phyloP scores from a whole-genome alignment of 2,113 vertebrate genomes.

The Hippocampus mohnikei region DNA sequence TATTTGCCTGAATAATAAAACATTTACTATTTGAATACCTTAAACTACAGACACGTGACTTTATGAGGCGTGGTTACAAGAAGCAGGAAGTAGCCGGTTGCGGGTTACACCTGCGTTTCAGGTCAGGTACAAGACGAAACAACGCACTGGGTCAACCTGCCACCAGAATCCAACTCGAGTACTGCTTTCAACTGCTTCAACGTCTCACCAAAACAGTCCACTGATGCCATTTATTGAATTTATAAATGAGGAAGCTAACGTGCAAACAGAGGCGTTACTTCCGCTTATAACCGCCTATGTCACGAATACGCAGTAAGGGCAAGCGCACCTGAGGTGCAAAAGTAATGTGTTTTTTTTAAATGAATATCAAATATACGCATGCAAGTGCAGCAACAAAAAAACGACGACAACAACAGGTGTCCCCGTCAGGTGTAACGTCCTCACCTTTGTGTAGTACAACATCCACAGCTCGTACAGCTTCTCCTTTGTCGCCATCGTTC shows the following conservation, averaged over 20 bases:
- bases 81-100: constrained; percentile 54
- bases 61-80: constrained; percentile 9
- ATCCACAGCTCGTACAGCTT: constrained; percentile 88
- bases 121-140: constrained; percentile 47
- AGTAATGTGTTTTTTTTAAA: not conserved
- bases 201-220: not conserved
- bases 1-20: not conserved
- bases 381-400: not conserved
- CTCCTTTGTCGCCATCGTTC: constrained; percentile 87
- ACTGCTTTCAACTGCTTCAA: not conserved
- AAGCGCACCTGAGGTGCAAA: not conserved
- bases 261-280: constrained; percentile 18
- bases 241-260: constrained; percentile 1
- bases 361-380: not conserved
- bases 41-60: not conserved
- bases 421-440: constrained; percentile 48
- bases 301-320: not conserved
- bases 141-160: not conserved
- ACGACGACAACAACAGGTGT: constrained; percentile 65
- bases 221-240: not conserved
- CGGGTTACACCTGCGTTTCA: constrained; percentile 49
- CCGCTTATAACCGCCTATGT: constrained; percentile 15
- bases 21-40: not conserved
- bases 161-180: not conserved
- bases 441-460: constrained; percentile 87